phyloP scores from a whole-genome alignment of 2,113 vertebrate species.

The Erythrocebus patas region DNA sequence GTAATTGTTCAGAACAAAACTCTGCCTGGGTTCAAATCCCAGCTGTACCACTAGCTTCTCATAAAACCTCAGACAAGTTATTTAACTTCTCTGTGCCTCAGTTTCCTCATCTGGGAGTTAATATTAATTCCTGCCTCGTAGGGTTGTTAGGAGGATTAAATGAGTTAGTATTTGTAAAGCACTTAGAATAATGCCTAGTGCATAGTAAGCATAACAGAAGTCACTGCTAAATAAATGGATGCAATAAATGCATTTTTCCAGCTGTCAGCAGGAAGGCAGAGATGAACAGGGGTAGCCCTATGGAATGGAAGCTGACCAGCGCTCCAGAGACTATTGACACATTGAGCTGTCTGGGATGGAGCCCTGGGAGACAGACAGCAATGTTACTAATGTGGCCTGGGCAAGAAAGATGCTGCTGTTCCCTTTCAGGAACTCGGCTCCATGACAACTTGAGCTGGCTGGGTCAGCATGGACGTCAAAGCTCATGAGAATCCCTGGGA shows the following conservation, averaged over 20 bases:
- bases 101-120: not conserved
- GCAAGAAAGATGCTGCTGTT: not conserved
- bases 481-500: not conserved
- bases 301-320: not conserved
- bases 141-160: not conserved
- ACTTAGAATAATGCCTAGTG: not conserved
- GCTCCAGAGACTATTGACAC: not conserved
- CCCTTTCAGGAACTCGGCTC: not conserved
- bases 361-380: slow-evolving; percentile 20
- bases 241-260: not conserved
- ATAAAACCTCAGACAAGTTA: not conserved
- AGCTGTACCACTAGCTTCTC: not conserved
- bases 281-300: not conserved
- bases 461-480: not conserved
- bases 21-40: not conserved
- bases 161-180: not conserved
- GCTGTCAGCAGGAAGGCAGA: not conserved
- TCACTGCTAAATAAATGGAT: not conserved
- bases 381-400: not conserved
- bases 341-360: not conserved
- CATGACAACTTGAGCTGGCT: slow-evolving; percentile 8
- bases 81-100: not conserved
- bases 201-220: not conserved
- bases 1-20: not conserved
- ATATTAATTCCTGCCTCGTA: not conserved